phyloP scores from a whole-genome alignment of 2,888 invertebrate species.

The Eulithis testata region DNA sequence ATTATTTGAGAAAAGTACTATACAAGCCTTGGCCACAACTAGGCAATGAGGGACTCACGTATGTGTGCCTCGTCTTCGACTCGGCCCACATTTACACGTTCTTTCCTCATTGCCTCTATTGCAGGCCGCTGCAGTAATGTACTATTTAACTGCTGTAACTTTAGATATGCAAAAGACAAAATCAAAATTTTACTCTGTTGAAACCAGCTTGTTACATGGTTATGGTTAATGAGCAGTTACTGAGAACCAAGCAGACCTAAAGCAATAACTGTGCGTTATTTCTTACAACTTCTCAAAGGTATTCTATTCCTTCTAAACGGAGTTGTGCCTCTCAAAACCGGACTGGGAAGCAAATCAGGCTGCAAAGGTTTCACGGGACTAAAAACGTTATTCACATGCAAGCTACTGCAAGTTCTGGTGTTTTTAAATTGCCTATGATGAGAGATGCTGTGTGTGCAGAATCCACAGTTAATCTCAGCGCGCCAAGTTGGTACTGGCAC shows the following conservation, averaged over 20 bases:
- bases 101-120: too few species aligned
- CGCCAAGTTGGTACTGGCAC: constrained; percentile 73
- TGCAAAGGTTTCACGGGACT: constrained; percentile 48
- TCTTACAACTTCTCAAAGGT: constrained; percentile 51
- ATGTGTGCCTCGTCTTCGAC: too few species aligned
- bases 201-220: constrained; percentile 7
- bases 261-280: constrained; percentile 36
- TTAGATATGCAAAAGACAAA: not conserved
- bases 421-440: constrained; percentile 32
- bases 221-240: constrained; percentile 24
- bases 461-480: constrained; percentile 56
- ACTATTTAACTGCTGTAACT: not conserved
- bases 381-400: constrained; percentile 49
- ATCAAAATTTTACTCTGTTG: not conserved
- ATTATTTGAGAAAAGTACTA: too few species aligned
- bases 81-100: too few species aligned
- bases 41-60: too few species aligned
- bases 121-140: too few species aligned
- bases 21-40: too few species aligned
- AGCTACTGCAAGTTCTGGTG: constrained; percentile 19
- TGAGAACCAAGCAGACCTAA: constrained; percentile 28
- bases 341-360: constrained; percentile 49
- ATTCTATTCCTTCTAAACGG: constrained; percentile 56
- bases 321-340: constrained; percentile 52
- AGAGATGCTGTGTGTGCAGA: constrained; percentile 45